Evolutionary conservation across 2,888 invertebrate genomes (phyloP).

Genomic region (Steinernema scapterisci): DNA sequence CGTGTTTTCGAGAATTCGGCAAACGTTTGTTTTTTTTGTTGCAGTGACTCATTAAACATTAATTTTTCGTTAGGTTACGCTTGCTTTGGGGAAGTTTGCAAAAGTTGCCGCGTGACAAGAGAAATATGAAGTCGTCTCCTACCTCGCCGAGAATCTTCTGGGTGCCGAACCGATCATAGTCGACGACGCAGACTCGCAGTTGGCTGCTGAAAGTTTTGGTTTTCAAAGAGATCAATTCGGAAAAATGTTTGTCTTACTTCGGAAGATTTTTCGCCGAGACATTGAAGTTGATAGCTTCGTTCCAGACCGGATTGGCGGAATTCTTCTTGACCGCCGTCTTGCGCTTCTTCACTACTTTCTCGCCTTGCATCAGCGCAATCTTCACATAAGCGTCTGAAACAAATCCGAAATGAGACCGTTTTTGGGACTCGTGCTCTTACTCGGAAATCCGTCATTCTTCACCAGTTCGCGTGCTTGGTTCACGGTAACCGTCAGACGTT

Average conservation of each 20-base stretch:
- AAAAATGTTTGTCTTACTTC: not conserved
- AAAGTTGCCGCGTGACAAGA: not conserved
- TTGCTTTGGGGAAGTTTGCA: not conserved
- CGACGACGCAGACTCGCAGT: conserved; percentile 46
- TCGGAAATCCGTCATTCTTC: conserved; percentile 40
- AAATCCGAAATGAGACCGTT: too few species aligned
- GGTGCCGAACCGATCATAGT: conserved; percentile 44
- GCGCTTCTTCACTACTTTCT: conserved; percentile 71
- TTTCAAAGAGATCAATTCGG: not conserved
- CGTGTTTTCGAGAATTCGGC: too few species aligned
- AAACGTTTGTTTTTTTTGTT: not conserved
- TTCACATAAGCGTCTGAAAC: conserved; percentile 72
- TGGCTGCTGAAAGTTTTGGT: conserved; percentile 42
- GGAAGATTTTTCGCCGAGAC: conserved; percentile 56
- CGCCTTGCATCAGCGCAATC: conserved; percentile 68
- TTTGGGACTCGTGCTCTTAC: conserved; percentile 15
- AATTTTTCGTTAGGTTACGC: not conserved
- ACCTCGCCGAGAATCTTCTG: conserved; percentile 39
- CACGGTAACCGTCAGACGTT: conserved; percentile 73
- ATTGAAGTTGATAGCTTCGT: conserved; percentile 72
- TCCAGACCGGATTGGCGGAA: conserved; percentile 72
- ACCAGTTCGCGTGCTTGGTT: conserved; percentile 72
- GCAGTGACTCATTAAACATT: not conserved
- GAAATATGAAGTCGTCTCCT: not conserved
- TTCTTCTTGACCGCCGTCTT: conserved; percentile 72